These are phyloP conservation scores for Hephaestus fuliginosus DNA, from an alignment of 2,797 vertebrate genomes.

Conservation along the genomic window DNA sequence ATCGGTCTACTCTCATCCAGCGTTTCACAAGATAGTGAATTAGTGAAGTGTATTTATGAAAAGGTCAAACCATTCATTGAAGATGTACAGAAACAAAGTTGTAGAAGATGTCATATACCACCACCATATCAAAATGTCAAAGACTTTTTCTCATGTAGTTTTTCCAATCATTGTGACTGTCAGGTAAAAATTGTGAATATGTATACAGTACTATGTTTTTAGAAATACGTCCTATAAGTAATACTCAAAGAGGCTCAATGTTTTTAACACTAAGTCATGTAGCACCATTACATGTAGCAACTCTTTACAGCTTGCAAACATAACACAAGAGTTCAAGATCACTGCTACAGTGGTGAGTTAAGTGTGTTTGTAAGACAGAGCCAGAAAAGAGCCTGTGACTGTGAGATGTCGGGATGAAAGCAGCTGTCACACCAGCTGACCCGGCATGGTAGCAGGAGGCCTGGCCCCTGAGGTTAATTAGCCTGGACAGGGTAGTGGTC, in stretches of 20 bases:
- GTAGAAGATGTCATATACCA: not conserved
- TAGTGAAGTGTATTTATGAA: too few species aligned
- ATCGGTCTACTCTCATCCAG: too few species aligned
- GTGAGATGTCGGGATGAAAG: conserved; percentile 58
- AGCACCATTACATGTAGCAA: not conserved
- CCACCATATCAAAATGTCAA: not conserved
- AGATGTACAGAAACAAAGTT: not conserved
- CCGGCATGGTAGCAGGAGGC: conserved; percentile 79
- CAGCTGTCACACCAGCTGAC: conserved; percentile 73
- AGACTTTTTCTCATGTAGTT: not conserved
- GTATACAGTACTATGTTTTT: not conserved
- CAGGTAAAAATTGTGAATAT: not conserved
- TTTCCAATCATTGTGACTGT: not conserved
- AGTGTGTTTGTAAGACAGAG: conserved; percentile 11
- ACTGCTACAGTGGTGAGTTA: conserved; percentile 3
- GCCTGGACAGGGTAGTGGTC: conserved; percentile 76
- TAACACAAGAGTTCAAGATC: conserved; percentile 4
- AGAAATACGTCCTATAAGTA: not conserved
- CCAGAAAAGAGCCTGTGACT: conserved; percentile 38
- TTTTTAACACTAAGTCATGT: not conserved
- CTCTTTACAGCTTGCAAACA: not conserved
- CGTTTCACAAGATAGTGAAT: too few species aligned
- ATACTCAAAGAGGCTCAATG: not conserved
- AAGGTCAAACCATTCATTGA: not conserved
- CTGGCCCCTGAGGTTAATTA: conserved; percentile 83